Conservation (phyloP, 2,797 vertebrate species). For the Rhabdophis nuchalis region DNA sequence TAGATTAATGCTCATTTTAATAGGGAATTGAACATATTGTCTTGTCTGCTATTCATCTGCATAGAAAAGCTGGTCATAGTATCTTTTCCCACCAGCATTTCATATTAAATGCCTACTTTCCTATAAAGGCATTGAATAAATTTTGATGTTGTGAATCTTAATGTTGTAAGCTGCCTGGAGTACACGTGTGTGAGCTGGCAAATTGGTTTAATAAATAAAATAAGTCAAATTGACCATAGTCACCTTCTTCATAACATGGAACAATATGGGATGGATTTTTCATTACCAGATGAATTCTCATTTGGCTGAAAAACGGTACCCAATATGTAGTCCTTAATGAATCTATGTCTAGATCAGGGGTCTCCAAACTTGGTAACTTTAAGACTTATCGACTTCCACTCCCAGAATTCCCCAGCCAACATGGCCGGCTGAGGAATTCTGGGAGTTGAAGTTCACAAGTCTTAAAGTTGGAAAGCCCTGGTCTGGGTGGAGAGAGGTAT, state of each 20-base stretch:
- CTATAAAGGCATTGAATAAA: not conserved
- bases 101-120: not conserved
- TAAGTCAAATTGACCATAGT: not conserved
- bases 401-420: not conserved
- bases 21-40: not conserved
- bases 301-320: not conserved
- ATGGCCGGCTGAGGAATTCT: too few species aligned
- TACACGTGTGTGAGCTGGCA: not conserved
- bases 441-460: too few species aligned
- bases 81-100: not conserved
- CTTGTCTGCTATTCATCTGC: not conserved
- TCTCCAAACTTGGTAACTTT: not conserved
- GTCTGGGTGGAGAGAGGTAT: too few species aligned
- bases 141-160: not conserved
- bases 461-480: too few species aligned
- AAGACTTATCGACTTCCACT: too few species aligned
- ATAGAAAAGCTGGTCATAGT: not conserved
- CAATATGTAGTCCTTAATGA: not conserved
- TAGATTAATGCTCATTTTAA: not conserved
- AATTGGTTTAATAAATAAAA: not conserved
- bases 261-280: not conserved
- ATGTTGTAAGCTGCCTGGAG: not conserved
- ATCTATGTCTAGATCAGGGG: not conserved
- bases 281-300: not conserved
- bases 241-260: not conserved